These are phyloP conservation scores for Pangasius krempfi DNA, from an alignment of 2,797 vertebrate species.

Conservation along the genomic window DNA sequence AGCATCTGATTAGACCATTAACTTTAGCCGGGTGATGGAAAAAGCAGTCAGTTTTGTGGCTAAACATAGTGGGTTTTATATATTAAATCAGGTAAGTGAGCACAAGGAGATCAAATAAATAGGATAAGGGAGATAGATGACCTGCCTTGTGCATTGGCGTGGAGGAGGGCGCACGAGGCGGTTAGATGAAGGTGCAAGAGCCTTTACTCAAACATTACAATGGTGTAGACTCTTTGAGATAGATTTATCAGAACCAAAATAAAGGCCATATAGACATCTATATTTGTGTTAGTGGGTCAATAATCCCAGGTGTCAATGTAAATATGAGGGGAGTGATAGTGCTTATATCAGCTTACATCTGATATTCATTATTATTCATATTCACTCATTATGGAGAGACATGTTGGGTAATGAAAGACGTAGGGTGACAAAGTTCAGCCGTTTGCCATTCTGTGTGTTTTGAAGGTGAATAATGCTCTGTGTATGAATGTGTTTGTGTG, in stretches of 20 bases:
- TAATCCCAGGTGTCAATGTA: not conserved
- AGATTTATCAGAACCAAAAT: not conserved
- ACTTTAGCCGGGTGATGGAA: conserved; percentile 11
- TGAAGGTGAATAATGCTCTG: not conserved
- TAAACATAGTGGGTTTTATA: conserved; percentile 19
- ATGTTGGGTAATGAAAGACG: too few relatives aligned
- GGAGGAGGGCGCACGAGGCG: not conserved
- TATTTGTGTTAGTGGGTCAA: not conserved
- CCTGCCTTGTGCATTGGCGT: not conserved
- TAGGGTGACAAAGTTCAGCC: not conserved
- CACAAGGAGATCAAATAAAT: conserved; percentile 37
- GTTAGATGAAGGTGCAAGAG: not conserved
- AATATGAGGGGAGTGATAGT: conserved; percentile 6
- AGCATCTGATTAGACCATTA: conserved; percentile 41
- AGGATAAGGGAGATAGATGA: conserved; percentile 49
- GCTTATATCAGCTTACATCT: conserved; percentile 1
- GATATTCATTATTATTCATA: not conserved
- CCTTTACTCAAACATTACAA: not conserved
- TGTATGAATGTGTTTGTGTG: not conserved
- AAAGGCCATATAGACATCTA: not conserved
- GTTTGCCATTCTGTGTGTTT: not conserved
- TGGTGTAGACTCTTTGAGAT: not conserved
- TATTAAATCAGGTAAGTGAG: conserved; percentile 37
- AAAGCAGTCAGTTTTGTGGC: not conserved
- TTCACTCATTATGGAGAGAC: not conserved